phyloP scores from a whole-genome alignment of 2,888 invertebrate genomes.

The Epinotia bilunana region DNA sequence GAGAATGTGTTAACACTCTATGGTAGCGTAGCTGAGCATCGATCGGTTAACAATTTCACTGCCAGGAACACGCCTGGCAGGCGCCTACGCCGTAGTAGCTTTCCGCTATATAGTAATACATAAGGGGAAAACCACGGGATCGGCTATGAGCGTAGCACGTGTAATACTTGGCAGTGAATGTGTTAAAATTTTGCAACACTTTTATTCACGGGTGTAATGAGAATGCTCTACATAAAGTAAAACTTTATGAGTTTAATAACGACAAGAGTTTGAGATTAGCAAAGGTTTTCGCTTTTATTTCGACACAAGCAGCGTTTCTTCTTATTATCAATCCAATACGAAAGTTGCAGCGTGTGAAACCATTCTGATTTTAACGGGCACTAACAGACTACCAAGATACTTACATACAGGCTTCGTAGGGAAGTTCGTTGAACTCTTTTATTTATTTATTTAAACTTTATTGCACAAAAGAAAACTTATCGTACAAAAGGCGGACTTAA shows the following conservation, averaged over 20 bases:
- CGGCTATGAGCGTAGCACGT: too few relatives aligned
- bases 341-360: constrained; percentile 5
- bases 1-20: too few relatives aligned
- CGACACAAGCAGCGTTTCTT: not conserved
- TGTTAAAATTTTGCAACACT: not conserved
- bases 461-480: too few relatives aligned
- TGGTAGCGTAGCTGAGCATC: too few relatives aligned
- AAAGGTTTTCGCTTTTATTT: not conserved
- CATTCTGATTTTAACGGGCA: constrained; percentile 19
- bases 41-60: too few relatives aligned
- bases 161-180: too few relatives aligned
- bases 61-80: too few relatives aligned
- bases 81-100: too few relatives aligned
- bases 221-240: not conserved
- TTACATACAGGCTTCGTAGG: not conserved
- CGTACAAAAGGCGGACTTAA: too few relatives aligned
- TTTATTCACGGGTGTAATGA: not conserved
- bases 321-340: not conserved
- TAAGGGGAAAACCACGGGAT: too few relatives aligned
- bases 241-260: not conserved
- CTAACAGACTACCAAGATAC: not conserved
- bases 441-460: too few relatives aligned
- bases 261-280: not conserved
- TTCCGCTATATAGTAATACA: too few relatives aligned
- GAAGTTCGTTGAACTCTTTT: constrained; percentile 51